These are phyloP conservation scores for Adineta ricciae DNA, from an alignment of 2,888 invertebrate species.

Conservation along the genomic window DNA sequence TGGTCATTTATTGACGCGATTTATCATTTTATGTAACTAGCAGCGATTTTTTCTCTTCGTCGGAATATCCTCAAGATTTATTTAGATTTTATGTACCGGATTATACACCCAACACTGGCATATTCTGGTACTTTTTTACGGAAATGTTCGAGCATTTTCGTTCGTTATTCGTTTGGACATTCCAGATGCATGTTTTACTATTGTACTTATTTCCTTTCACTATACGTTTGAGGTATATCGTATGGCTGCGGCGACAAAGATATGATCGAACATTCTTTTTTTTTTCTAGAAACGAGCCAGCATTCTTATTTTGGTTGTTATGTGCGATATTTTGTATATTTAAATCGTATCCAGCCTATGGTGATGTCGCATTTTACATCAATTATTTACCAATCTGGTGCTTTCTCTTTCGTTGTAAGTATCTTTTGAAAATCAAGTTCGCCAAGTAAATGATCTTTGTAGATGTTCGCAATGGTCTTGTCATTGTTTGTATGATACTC, in stretches of 20 bases:
- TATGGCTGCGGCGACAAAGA: no score
- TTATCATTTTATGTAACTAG: background rate
- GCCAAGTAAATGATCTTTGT: background rate
- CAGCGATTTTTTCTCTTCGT: no score
- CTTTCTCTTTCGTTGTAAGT: constrained; percentile 74
- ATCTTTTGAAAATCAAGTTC: background rate
- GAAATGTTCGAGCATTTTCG: constrained; percentile 99
- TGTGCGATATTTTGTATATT: constrained; percentile 69
- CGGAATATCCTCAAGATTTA: no score
- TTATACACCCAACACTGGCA: constrained; percentile 85
- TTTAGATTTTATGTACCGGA: constrained; percentile 62
- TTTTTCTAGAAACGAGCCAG: constrained; percentile 47
- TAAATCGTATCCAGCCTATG: constrained; percentile 89
- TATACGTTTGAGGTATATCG: constrained; percentile 52
- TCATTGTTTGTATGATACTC: constrained; percentile 76
- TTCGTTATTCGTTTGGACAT: constrained; percentile 81
- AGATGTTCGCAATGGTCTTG: constrained; percentile 78
- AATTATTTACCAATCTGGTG: constrained; percentile 80
- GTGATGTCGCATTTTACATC: constrained; percentile 82
- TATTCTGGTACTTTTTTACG: constrained; percentile 99
- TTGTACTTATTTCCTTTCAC: constrained; percentile 78
- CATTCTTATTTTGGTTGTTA: constrained; percentile 52
- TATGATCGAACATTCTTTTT: background rate
- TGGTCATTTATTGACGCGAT: background rate
- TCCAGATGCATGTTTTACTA: constrained; percentile 79